Conservation (phyloP, 2,113 vertebrate species). For the Indicator indicator region DNA sequence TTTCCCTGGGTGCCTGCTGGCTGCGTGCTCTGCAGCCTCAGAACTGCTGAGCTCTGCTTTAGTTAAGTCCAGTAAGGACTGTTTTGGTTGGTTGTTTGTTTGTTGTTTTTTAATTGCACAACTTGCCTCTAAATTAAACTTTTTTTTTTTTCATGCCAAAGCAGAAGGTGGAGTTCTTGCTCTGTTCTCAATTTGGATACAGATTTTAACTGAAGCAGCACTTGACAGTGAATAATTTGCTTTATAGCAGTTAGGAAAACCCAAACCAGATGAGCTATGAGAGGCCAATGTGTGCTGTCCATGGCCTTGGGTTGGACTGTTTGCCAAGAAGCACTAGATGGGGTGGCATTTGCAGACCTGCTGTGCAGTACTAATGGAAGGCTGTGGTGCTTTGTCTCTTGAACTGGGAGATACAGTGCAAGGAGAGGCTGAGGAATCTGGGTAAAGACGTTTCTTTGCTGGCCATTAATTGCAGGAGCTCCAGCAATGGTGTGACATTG, state of each 20-base stretch:
- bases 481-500: neutral
- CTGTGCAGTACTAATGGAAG: neutral
- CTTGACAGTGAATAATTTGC: neutral
- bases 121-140: neutral
- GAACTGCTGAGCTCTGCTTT: conserved; percentile 36
- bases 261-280: neutral
- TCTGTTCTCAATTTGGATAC: neutral
- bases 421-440: neutral
- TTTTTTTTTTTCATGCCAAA: neutral
- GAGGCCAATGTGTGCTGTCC: neutral
- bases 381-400: neutral
- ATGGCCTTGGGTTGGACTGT: neutral
- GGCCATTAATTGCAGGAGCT: neutral
- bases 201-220: neutral
- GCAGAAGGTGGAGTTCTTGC: neutral
- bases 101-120: neutral
- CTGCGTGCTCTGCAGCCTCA: conserved; percentile 6
- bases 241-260: neutral
- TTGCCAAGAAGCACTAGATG: neutral
- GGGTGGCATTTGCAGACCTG: neutral
- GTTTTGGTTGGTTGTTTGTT: neutral
- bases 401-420: neutral
- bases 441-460: neutral
- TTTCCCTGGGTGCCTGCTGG: neutral
- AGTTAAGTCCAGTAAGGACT: neutral